These are phyloP conservation scores for Acanthosepion esculentum DNA, from an alignment of 2,888 invertebrate species.

Conservation along the genomic window DNA sequence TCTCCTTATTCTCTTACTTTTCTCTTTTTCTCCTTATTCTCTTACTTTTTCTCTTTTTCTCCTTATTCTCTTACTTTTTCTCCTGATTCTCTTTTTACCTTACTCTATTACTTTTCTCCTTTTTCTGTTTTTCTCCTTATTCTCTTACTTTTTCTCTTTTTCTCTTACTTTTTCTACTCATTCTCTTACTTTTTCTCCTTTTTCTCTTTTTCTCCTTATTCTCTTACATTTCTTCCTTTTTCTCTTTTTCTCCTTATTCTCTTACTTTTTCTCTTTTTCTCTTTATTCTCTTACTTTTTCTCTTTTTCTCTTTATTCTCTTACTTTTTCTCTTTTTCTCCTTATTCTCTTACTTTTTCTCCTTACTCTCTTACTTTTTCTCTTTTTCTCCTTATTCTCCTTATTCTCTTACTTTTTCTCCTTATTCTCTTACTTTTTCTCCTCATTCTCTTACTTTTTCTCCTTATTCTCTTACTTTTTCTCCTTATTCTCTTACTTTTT, in stretches of 20 bases:
- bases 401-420: no score
- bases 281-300: background rate
- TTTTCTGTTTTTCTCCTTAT: no score
- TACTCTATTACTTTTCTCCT: background rate
- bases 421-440: background rate
- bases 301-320: no score
- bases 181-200: background rate
- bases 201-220: no score
- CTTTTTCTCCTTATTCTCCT: no score
- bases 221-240: background rate
- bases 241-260: no score
- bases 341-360: no score
- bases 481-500: background rate
- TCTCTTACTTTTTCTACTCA: no score
- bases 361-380: background rate
- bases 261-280: background rate
- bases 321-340: background rate
- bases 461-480: background rate
- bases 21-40: no score
- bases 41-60: background rate
- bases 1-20: background rate
- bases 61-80: no score
- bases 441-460: no score
- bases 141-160: background rate
- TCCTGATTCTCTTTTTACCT: no score